These are phyloP conservation scores for Meloidogyne hapla DNA, from an alignment of 1,140 invertebrate genomes.

Conservation along the genomic window DNA sequence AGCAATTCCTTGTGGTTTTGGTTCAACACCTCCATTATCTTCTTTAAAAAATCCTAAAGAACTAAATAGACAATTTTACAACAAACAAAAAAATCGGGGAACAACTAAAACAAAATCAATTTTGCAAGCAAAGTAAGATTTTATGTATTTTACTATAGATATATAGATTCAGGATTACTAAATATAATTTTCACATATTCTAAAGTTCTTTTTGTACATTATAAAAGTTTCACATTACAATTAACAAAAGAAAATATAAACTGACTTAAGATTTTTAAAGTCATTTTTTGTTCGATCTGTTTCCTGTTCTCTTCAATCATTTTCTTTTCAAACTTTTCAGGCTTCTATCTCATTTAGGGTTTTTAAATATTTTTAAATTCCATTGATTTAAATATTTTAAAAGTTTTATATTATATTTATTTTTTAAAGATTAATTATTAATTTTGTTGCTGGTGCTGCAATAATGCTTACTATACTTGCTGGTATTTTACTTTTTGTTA, in stretches of 20 bases:
- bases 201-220: no score
- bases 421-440: conserved; percentile 46
- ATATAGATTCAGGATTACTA: no score
- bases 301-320: no score
- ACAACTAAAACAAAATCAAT: not conserved
- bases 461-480: conserved; percentile 43
- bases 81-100: not conserved
- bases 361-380: not conserved
- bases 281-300: no score
- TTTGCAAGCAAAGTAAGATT: conserved; percentile 10
- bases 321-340: no score
- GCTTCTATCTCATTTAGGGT: not conserved
- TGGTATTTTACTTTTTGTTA: conserved; percentile 41
- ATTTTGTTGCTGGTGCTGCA: conserved; percentile 41
- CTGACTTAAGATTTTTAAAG: not conserved
- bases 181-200: no score
- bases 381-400: no score
- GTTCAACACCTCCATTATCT: not conserved
- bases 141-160: not conserved
- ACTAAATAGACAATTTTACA: not conserved
- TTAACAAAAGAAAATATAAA: not conserved
- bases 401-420: no score
- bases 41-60: not conserved
- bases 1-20: not conserved
- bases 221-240: not conserved